Evolutionary conservation across 2,888 invertebrate species (phyloP).

Genomic region (Xestia sexstrigata): DNA sequence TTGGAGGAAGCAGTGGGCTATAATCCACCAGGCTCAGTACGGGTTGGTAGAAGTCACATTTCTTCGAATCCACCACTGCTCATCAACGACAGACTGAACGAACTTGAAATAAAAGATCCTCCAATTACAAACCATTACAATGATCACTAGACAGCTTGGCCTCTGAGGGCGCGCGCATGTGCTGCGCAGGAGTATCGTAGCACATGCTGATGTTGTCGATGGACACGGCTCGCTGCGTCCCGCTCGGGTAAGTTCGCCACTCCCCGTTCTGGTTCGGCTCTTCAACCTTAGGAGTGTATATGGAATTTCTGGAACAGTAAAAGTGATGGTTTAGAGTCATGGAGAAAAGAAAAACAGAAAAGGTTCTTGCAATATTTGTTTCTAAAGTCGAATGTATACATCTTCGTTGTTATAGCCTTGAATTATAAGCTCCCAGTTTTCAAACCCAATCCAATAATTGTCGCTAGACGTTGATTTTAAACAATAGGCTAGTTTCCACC

Average conservation of each 20-base stretch:
- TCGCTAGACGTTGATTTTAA: too few species aligned
- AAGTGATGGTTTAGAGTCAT: conserved; percentile 2
- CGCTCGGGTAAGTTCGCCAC: conserved; percentile 85
- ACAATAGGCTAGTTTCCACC: too few species aligned
- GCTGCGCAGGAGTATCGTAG: conserved; percentile 84
- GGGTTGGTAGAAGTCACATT: neutral
- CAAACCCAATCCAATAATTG: neutral
- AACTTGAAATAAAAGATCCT: neutral
- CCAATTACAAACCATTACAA: conserved; percentile 80
- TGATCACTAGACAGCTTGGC: conserved; percentile 82
- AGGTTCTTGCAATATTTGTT: neutral
- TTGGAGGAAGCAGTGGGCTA: neutral
- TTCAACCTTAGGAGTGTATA: conserved; percentile 94
- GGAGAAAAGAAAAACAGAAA: neutral
- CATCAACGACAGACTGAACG: neutral
- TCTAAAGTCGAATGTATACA: neutral
- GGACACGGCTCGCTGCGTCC: conserved; percentile 90
- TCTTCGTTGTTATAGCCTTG: neutral
- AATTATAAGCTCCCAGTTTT: neutral
- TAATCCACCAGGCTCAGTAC: neutral
- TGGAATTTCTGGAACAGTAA: conserved; percentile 89
- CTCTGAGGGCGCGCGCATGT: conserved; percentile 84
- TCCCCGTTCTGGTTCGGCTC: conserved; percentile 84
- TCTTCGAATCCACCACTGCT: neutral
- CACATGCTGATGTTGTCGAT: conserved; percentile 92